A percentile compares a stretch with the other conserved stretches of the same genome.
Evolutionary conservation across 2,113 vertebrate species (phyloP).

Genomic region (Apodemus speciosus): DNA sequence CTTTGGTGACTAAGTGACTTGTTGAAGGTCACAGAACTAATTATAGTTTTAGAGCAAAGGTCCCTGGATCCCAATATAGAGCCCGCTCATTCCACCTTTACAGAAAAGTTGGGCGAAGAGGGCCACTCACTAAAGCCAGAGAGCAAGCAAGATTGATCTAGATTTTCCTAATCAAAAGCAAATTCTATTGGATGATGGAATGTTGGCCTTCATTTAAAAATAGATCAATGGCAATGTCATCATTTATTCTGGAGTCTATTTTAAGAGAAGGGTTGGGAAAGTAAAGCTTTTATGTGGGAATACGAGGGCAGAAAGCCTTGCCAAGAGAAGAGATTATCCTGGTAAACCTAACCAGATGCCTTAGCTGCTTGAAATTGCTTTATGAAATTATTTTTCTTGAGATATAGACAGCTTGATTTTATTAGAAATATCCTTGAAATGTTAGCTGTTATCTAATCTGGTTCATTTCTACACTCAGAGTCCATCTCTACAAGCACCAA

Average conservation of each 20-base stretch:
- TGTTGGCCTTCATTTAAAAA: slow-evolving; percentile 22
- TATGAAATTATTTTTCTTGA: background rate
- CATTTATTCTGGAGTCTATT: slow-evolving; percentile 36
- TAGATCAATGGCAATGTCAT: background rate
- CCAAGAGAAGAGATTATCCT: background rate
- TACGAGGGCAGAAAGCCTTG: background rate
- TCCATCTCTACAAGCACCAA: background rate
- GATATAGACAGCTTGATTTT: background rate
- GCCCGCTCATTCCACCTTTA: background rate
- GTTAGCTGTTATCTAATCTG: background rate
- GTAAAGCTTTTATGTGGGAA: background rate
- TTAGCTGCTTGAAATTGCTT: slow-evolving; percentile 9
- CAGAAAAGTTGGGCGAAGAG: background rate
- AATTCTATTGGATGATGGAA: background rate
- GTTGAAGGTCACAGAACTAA: slow-evolving; percentile 46
- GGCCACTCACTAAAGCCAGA: background rate
- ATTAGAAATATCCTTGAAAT: background rate
- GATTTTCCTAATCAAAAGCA: slow-evolving; percentile 49
- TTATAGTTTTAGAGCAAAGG: slow-evolving; percentile 50
- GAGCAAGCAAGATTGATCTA: slow-evolving; percentile 5
- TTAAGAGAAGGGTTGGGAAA: slow-evolving; percentile 15
- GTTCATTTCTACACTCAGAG: background rate
- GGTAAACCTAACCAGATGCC: background rate
- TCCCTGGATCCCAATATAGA: slow-evolving; percentile 48
- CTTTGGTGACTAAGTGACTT: slow-evolving; percentile 47